Percentiles rank a stretch among this genome's conserved stretches.
These are phyloP conservation scores for Elgaria multicarinata DNA, from an alignment of 2,113 vertebrate species.

Conservation along the genomic window DNA sequence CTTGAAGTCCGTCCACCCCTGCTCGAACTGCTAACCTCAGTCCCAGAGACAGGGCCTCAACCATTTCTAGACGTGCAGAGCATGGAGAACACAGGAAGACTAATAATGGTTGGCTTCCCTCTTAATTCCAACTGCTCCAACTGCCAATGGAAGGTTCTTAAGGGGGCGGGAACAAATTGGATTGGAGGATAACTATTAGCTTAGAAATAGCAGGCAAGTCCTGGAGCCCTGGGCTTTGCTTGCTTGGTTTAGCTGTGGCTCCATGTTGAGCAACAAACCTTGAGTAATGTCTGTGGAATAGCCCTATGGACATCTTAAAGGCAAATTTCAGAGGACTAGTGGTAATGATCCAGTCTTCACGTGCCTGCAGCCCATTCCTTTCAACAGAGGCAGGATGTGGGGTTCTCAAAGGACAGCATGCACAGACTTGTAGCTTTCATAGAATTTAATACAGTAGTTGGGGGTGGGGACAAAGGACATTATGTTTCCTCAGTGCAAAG, in stretches of 20 bases:
- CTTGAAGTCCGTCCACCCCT: background rate
- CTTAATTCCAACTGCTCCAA: slow-evolving; percentile 25
- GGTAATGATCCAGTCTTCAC: too few species aligned
- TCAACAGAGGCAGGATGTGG: background rate
- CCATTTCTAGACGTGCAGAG: background rate
- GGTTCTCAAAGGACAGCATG: background rate
- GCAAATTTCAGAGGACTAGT: too few species aligned
- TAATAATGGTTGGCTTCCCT: background rate
- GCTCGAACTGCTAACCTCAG: background rate
- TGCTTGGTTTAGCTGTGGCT: too few species aligned
- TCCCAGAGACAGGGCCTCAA: background rate
- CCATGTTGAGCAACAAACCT: too few species aligned
- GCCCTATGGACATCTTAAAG: too few species aligned
- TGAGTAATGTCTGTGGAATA: too few species aligned
- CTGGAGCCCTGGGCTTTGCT: background rate
- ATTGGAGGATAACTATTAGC: background rate
- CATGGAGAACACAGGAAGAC: background rate
- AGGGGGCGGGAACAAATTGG: background rate
- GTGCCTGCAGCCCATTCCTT: background rate
- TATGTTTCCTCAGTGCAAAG: background rate
- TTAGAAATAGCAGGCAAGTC: background rate
- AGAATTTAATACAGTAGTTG: background rate
- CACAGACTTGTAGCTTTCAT: background rate
- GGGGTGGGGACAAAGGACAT: background rate
- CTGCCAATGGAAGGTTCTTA: slow-evolving; percentile 27